Conservation (phyloP, 2,113 vertebrate species). For the Mustelus asterias region DNA sequence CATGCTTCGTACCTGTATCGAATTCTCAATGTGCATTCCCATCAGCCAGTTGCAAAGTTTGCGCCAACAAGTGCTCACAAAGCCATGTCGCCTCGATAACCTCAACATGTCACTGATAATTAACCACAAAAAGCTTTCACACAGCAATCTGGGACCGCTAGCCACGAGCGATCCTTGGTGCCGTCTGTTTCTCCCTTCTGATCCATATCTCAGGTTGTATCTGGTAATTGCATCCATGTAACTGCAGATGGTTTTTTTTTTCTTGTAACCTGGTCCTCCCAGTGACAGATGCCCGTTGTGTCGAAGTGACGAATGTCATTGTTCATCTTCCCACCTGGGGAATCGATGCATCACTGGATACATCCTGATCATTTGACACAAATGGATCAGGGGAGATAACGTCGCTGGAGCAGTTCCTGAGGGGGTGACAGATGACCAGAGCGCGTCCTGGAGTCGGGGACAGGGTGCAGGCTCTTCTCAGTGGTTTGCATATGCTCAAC, state of each 20-base stretch:
- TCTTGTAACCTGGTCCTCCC: background rate
- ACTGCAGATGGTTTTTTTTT: slow-evolving; percentile 14
- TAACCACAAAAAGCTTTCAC: background rate
- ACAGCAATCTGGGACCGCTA: background rate
- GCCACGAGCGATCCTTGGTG: background rate
- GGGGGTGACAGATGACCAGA: background rate
- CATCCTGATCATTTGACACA: background rate
- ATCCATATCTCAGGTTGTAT: background rate
- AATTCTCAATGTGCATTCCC: background rate
- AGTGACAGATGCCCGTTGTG: slow-evolving; percentile 9
- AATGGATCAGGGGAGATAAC: slow-evolving; percentile 4
- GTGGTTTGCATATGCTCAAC: background rate
- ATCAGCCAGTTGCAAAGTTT: background rate
- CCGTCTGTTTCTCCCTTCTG: background rate
- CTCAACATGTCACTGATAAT: background rate
- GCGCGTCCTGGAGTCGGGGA: too few species aligned
- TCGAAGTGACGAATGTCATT: background rate
- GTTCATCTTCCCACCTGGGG: background rate
- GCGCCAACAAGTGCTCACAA: background rate
- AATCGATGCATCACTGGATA: background rate
- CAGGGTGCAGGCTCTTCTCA: background rate
- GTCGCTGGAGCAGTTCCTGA: background rate
- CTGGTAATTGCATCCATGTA: slow-evolving; percentile 14
- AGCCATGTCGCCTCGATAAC: background rate
- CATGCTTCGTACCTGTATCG: background rate